phyloP scores from a whole-genome alignment of 2,113 vertebrate species.

The Percopsis transmontana region DNA sequence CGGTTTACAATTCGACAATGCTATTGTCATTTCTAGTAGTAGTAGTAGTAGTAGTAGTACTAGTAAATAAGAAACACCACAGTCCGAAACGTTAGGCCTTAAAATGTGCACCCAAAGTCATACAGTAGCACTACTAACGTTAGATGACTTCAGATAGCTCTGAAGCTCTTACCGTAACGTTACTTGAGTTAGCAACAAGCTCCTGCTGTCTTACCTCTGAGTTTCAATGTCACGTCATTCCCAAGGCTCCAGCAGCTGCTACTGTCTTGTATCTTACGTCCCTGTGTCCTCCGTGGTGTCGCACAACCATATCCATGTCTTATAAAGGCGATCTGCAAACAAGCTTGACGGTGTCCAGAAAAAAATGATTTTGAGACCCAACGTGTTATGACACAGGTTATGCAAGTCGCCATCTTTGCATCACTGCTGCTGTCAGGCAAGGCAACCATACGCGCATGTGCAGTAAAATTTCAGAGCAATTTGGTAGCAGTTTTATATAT shows the following conservation, averaged over 20 bases:
- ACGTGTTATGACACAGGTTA: slow-evolving; percentile 22
- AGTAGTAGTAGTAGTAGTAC: too few relatives aligned
- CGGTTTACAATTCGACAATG: neutral
- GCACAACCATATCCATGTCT: slow-evolving; percentile 14
- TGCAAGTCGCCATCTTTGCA: slow-evolving; percentile 69
- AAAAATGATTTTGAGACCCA: slow-evolving; percentile 32
- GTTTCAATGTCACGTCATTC: slow-evolving; percentile 69
- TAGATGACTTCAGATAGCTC: neutral
- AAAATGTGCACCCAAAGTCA: too few relatives aligned
- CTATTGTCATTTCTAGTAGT: neutral
- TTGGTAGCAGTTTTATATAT: neutral
- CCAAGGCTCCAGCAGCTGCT: slow-evolving; percentile 31
- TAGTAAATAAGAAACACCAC: too few relatives aligned
- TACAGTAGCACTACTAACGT: too few relatives aligned
- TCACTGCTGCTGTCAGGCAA: slow-evolving; percentile 26
- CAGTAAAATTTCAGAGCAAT: neutral
- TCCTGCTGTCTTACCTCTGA: slow-evolving; percentile 48
- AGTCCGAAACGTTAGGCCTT: too few relatives aligned
- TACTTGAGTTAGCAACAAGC: neutral
- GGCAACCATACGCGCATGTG: slow-evolving; percentile 51
- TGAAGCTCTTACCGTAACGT: neutral
- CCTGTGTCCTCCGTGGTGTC: neutral
- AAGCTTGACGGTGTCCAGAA: neutral
- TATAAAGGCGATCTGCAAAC: neutral
- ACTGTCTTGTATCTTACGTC: neutral